Base-by-base conservation (phyloP, 2,113 vertebrate species). In the Tympanuchus pallidicinctus region DNA sequence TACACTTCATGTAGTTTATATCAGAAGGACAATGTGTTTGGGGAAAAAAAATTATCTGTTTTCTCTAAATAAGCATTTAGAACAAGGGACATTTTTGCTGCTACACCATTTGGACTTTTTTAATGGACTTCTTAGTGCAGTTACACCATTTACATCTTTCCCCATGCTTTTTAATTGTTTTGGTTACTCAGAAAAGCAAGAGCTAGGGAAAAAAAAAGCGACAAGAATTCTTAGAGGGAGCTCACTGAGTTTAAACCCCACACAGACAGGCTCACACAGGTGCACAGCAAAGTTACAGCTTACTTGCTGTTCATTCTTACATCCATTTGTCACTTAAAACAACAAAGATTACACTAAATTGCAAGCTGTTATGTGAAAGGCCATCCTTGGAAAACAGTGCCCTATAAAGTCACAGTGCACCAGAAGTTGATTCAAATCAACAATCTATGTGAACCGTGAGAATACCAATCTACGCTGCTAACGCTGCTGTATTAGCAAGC, bases 261-360 rank as follows among this genome's bases (percentile, higher is more conserved):
- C 3, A 8, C 7, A 60, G 66, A 36, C 12, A 79, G 32, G 74
- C 9, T 36, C 24, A 67, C 27, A 56, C 9, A 65, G 0, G 0
- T 3, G 16, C 21, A 50, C 17, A 25, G 24, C 9, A 22, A 40
- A 83, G 22, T 52, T 80, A 57, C 17, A 75, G 22, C 10, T 11
- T 45, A 24, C 14, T 61, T 59, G 32, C 28, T 74, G 40, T 22
- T 48, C 8, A 27, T 76, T 24, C 18, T 69, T 50, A 76, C 16
- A 67, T 19, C 20, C 38, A 72, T 38, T 42, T 2, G 27, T 27
- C 47, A 48, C 27, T 90, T 66, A 38, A 52, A 71, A 21, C 47
- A 71, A 38, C 14, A 59, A 52, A 92, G 67, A 42, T 24, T 27
- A 27, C 38, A 30, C 8, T 20, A 25, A 78, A 21, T 14, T 22